Conservation (phyloP, 2,888 invertebrate species). For the Lacanobia oleracea region DNA sequence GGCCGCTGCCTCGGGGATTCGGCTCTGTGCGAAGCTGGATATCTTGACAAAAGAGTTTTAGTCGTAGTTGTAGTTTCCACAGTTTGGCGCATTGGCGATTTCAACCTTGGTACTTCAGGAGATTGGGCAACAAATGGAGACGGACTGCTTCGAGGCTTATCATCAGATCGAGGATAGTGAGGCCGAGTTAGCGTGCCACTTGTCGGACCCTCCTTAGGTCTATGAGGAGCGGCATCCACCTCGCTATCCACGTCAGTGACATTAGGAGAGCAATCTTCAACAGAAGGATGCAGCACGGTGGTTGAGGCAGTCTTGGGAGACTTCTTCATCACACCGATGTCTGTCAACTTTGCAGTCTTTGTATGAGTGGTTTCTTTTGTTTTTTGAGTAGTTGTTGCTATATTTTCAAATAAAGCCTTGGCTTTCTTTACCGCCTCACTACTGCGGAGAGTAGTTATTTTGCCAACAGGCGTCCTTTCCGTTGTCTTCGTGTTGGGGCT, state of each 20-base stretch:
- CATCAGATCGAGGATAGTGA: conserved; percentile 62
- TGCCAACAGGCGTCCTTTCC: conserved; percentile 77
- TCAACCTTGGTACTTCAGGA: conserved; percentile 75
- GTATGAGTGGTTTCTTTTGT: conserved; percentile 71
- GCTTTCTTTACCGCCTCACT: conserved; percentile 93
- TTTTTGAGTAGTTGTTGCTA: conserved; percentile 85
- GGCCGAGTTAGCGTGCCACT: conserved; percentile 67
- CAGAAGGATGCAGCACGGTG: conserved; percentile 72
- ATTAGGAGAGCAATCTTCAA: conserved; percentile 72
- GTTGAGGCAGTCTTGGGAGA: conserved; percentile 77
- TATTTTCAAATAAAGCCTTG: conserved; percentile 93
- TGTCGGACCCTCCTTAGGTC: conserved; percentile 65
- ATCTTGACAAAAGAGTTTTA: conserved; percentile 72
- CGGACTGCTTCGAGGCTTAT: conserved; percentile 75
- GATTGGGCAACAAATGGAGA: conserved; percentile 72
- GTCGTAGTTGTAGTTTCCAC: conserved; percentile 71
- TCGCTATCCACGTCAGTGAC: conserved; percentile 73
- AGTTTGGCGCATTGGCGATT: conserved; percentile 75
- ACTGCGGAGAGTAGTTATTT: conserved; percentile 88
- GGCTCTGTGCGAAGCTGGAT: conserved; percentile 72
- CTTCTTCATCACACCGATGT: conserved; percentile 86
- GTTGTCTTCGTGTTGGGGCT: conserved; percentile 72
- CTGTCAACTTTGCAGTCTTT: conserved; percentile 85
- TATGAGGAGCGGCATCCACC: conserved; percentile 64
- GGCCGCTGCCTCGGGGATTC: conserved; percentile 74